These are phyloP conservation scores for Cephalophus harveyi DNA, from an alignment of 2,113 vertebrate species.

Conservation along the genomic window DNA sequence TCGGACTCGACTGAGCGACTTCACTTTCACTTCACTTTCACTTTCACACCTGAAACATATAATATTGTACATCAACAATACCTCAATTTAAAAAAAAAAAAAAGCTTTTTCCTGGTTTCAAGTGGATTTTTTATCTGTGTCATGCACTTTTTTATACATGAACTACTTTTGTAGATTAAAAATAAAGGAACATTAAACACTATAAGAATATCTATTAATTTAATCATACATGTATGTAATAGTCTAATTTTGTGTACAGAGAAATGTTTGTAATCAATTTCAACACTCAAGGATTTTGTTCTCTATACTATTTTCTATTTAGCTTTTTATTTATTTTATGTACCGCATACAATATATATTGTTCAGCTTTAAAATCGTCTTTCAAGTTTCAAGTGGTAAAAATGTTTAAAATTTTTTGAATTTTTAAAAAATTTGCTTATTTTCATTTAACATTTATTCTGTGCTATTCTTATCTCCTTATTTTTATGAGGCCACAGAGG, in stretches of 20 bases:
- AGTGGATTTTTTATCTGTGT: not conserved
- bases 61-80: not conserved
- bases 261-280: not conserved
- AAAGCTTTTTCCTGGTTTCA: not conserved
- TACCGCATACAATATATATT: not conserved
- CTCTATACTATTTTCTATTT: not conserved
- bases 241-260: not conserved
- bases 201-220: not conserved
- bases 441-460: not conserved
- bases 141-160: not conserved
- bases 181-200: not conserved
- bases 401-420: not conserved
- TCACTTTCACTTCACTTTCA: no score
- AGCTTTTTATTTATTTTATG: not conserved
- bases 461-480: not conserved
- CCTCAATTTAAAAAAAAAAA: not conserved
- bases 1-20: no score
- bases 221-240: not conserved
- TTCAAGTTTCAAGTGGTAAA: not conserved
- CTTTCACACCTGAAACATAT: not conserved
- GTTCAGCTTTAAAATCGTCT: not conserved
- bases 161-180: not conserved
- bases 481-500: not conserved
- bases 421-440: not conserved
- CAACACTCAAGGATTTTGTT: not conserved